A percentile compares a stretch with the other conserved stretches of the same genome.
Conservation (phyloP, 2,113 vertebrate genomes). For the Polyodon spathula region DNA sequence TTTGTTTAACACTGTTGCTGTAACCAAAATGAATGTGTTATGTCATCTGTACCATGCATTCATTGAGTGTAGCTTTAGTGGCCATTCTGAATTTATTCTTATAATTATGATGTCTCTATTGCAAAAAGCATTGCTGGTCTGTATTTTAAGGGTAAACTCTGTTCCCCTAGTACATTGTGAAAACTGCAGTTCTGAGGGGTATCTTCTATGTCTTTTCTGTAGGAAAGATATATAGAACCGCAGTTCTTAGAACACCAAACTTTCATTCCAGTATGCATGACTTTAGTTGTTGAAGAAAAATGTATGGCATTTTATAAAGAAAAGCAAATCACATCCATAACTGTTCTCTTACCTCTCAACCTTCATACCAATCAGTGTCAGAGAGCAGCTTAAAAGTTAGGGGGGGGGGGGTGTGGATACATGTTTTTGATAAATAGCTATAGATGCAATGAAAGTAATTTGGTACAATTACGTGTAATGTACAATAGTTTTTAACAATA, state of each 20-base stretch:
- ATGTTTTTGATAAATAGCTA: too few species aligned
- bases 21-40: slow-evolving; percentile 5
- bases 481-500: too few species aligned
- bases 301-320: too few species aligned
- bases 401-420: too few species aligned
- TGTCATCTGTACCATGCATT: background rate
- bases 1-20: slow-evolving; percentile 8
- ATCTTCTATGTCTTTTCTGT: background rate
- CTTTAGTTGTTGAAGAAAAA: too few species aligned
- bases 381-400: too few species aligned
- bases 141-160: background rate
- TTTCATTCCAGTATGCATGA: too few species aligned
- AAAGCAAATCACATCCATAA: too few species aligned
- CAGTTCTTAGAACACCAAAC: background rate
- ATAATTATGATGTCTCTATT: background rate
- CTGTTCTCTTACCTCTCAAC: too few species aligned
- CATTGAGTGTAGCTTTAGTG: slow-evolving; percentile 1
- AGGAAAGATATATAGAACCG: background rate
- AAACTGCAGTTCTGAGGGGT: background rate
- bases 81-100: background rate
- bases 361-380: too few species aligned
- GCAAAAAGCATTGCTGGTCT: background rate
- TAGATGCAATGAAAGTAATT: too few species aligned
- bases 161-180: background rate
- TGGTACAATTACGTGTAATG: too few species aligned